Evolutionary conservation across 2,888 invertebrate species (phyloP), one percentile per base, ranked within the genome.

Genomic region (Flexamia atlantica): DNA sequence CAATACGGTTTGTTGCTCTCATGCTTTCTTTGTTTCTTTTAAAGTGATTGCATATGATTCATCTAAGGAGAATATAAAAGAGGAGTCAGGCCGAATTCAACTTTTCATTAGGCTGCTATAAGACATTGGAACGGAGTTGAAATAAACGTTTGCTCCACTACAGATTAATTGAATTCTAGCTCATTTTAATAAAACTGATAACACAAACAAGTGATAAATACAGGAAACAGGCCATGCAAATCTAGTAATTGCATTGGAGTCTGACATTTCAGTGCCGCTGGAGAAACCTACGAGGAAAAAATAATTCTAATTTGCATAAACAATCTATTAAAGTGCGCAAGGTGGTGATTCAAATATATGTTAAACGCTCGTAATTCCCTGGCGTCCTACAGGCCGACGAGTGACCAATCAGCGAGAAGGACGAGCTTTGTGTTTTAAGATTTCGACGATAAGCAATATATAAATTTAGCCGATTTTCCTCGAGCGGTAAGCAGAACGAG

Each of bases 321-420:
- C 40, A 70, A 70, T 70, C 40, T 70, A 40, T 70, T 70, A 70
- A 36, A 70, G 70, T 40, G 70, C 40, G 70, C 70, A 20, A 40
- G 70, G 70, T 40, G 40, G 40, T 36, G 40, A 70, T 70, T 70
- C 70, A 70, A 40, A 40, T 70, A 23, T 70, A 70, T 70, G 70
- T 70, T 40, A 70, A 70, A 70, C 70, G 23, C 70, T 9, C 23
- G 36, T 70, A 40, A 70, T 70, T 36, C 23, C 40, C 70, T 17
- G 40, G 7, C 68, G 30, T 32, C 68, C 20, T 20, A n/a, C 20
- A 1, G 70, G 70, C 12, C 40, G 12, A 20, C 70, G 7, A 40
- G 30, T 30, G 20, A 7, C 30, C 28, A 57, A 30, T 30, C 64
- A 30, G 20, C 5, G 57, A 64, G 64, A 64, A 64, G 64, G 57